Percentiles rank a stretch among this genome's conserved stretches.
phyloP scores from a whole-genome alignment of 2,888 invertebrate species.

The Microctonus hyperodae region DNA sequence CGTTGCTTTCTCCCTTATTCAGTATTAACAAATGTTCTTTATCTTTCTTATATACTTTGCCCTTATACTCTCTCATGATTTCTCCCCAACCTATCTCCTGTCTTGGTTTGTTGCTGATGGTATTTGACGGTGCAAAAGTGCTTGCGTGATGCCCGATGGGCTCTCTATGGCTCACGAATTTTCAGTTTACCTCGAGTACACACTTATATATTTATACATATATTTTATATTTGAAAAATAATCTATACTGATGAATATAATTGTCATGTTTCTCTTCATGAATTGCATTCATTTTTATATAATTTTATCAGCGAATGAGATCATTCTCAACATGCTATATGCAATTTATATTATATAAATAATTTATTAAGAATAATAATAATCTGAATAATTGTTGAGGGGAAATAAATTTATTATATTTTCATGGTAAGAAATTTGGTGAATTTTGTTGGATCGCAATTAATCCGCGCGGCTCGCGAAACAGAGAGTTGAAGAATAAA shows the following conservation, averaged over 20 bases:
- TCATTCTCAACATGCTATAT: no score
- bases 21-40: not conserved
- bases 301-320: no score
- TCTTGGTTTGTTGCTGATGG: not conserved
- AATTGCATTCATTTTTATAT: not conserved
- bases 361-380: no score
- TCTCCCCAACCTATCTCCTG: not conserved
- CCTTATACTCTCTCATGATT: not conserved
- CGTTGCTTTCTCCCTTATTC: conserved; percentile 4
- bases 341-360: no score
- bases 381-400: no score
- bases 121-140: conserved; percentile 26
- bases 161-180: conserved; percentile 29
- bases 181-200: conserved; percentile 24
- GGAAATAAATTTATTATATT: not conserved
- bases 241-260: conserved; percentile 6
- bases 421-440: conserved; percentile 22
- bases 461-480: conserved; percentile 1
- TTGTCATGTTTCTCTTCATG: conserved; percentile 12
- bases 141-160: conserved; percentile 30
- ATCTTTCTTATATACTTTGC: conserved; percentile 18
- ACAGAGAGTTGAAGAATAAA: not conserved
- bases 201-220: not conserved
- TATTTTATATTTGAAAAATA: not conserved
- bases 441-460: conserved; percentile 14